Percentiles rank a stretch among this genome's conserved stretches.
phyloP scores from a whole-genome alignment of 2,888 invertebrate species.

The Eulithis testata region DNA sequence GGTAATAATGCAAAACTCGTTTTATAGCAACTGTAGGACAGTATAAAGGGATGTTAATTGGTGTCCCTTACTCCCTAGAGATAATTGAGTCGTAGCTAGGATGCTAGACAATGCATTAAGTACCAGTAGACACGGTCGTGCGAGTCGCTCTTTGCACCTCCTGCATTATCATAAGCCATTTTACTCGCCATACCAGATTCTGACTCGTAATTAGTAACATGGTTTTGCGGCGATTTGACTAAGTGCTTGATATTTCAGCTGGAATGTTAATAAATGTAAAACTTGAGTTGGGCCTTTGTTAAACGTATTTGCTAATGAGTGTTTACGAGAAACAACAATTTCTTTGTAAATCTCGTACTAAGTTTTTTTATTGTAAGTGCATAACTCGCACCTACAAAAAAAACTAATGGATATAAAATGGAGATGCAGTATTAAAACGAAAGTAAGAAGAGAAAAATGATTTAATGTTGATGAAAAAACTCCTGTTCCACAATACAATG shows the following conservation, averaged over 20 bases:
- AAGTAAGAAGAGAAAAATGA: no score
- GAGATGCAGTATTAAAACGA: no score
- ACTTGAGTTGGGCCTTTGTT: constrained; percentile 9
- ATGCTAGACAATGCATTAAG: constrained; percentile 71
- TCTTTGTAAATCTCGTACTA: not conserved
- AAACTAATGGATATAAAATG: no score
- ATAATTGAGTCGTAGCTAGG: constrained; percentile 75
- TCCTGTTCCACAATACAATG: no score
- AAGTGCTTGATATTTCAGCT: constrained; percentile 34
- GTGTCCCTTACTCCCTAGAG: constrained; percentile 66
- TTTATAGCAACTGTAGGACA: constrained; percentile 57
- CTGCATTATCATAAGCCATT: constrained; percentile 33
- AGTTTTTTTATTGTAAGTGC: no score
- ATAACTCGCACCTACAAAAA: no score
- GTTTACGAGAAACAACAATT: not conserved
- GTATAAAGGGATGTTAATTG: constrained; percentile 75
- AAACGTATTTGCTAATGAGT: not conserved
- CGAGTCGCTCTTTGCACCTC: constrained; percentile 17
- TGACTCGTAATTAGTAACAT: constrained; percentile 31
- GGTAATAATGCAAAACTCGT: constrained; percentile 46
- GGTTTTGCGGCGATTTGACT: constrained; percentile 34
- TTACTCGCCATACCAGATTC: constrained; percentile 26
- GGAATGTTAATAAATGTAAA: constrained; percentile 29
- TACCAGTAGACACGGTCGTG: constrained; percentile 48
- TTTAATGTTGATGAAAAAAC: no score